A percentile compares a stretch with the other conserved stretches of the same genome.
Conservation (phyloP, 1,140 invertebrate genomes). For the Bactericera cockerelli region DNA sequence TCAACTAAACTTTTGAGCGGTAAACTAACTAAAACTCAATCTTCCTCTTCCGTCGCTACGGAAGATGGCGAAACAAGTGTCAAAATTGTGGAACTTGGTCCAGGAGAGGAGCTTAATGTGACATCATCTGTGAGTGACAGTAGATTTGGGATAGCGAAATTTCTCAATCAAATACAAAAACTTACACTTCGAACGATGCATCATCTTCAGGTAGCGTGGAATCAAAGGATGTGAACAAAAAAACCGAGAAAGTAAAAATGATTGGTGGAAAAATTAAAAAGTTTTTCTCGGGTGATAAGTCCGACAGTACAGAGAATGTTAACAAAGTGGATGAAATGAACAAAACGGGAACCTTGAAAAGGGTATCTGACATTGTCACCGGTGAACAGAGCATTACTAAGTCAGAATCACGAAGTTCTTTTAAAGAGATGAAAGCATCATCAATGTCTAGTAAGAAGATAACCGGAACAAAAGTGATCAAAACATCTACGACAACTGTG, state of each 20-base stretch:
- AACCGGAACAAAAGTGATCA: constrained; percentile 1
- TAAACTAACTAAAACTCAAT: constrained; percentile 2
- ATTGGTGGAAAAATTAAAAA: constrained; percentile 9
- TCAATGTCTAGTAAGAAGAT: constrained; percentile 1
- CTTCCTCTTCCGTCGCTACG: not conserved
- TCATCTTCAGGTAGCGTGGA: not conserved
- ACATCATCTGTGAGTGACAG: not conserved
- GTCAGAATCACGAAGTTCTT: not conserved
- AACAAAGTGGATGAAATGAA: not conserved
- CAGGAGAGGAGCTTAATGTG: not conserved
- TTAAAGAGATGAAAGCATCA: not conserved
- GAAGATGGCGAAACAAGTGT: not conserved
- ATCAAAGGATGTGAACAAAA: not conserved
- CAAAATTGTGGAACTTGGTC: constrained; percentile 1
- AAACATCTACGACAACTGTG: constrained; percentile 5
- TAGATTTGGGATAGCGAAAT: not conserved
- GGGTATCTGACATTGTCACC: not conserved
- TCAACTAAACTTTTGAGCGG: not conserved
- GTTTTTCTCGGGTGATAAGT: constrained; percentile 6
- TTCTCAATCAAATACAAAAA: not conserved
- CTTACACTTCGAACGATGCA: not conserved
- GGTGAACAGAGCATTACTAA: not conserved
- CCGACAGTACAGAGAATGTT: not conserved
- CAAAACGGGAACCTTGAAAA: not conserved
- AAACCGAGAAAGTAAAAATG: not conserved